Evolutionary conservation across 2,888 invertebrate species (phyloP).

Genomic region (Eudasyphora cyanicolor): DNA sequence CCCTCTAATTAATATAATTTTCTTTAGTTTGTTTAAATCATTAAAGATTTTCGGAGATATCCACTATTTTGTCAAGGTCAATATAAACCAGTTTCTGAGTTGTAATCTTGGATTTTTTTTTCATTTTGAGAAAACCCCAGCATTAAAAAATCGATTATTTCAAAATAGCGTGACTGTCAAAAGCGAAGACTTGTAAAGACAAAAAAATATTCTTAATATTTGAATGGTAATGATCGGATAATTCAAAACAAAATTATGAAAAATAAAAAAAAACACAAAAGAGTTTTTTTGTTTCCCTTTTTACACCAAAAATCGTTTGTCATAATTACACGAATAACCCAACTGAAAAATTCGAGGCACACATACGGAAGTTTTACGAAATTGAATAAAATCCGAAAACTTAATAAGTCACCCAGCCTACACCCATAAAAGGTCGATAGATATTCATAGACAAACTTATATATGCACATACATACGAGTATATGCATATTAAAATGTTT

Average conservation of each 20-base stretch:
- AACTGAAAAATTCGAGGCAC: constrained; percentile 27
- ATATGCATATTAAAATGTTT: neutral
- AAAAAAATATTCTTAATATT: neutral
- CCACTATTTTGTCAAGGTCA: neutral
- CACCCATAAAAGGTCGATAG: constrained; percentile 2
- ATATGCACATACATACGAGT: constrained; percentile 16
- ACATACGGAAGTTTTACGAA: constrained; percentile 28
- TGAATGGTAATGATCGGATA: neutral
- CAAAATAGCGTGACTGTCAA: neutral
- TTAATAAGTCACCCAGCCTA: constrained; percentile 11
- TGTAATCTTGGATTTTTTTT: neutral
- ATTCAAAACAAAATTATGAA: too few species aligned
- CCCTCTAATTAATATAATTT: too few species aligned
- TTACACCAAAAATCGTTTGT: neutral
- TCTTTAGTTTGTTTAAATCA: too few species aligned
- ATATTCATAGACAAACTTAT: too few species aligned
- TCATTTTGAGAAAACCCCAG: neutral
- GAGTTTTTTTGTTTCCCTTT: too few species aligned
- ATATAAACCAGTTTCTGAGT: too few species aligned
- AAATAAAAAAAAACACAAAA: neutral
- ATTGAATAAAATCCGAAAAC: constrained; percentile 8
- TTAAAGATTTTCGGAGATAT: too few species aligned
- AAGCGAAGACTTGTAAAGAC: neutral
- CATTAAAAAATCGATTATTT: neutral
- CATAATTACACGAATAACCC: neutral